Evolutionary conservation across 2,797 vertebrate species (phyloP), one percentile per base, ranked within the genome.

Genomic region (Pseudochirops corinnae): DNA sequence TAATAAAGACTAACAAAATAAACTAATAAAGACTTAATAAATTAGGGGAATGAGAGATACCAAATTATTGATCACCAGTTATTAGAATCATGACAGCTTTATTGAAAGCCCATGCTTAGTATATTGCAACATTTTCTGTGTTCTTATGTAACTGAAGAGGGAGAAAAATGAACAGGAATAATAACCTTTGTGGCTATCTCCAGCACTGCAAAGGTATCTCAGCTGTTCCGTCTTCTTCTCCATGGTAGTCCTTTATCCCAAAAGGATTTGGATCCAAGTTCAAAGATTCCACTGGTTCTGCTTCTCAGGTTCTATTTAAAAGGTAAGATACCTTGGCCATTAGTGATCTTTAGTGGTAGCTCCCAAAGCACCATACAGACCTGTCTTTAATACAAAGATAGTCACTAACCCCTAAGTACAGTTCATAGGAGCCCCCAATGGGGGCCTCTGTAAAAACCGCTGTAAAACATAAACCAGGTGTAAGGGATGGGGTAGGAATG

Each of bases 391-490:
- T 87, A 94, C 55, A 74, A 93, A 62, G 57, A 26, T 4, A 67
- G 82, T 90, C 0, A 9, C 91, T 90, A 33, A 67, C 82, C n/a
- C 93, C 90, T 26, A 0, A 56, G 62, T 93, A 90, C 56, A 16
- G 46, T 55, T 94, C 90, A 0, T n/a, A 39, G 18, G 18, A 87
- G 91, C 39, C 74, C 4, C n/a, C 21, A 5, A 3, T 56, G 56
- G 0, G 55, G 39, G 3, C 5, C 2, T 21, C 46, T 74, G 53
- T 55, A 55, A 12, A 55, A 55, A 50, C 3, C 3, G 39, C 95
- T 97, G 97, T 90, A 67, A 91, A 96, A 92, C 26, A 97, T 12
- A 97, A 46, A 94, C 29, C 26, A 10, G 39, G 58, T 55, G 33
- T 3, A 74, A 82, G 11, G 50, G 18, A 2, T 74, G 56, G 18